A percentile compares a stretch with the other conserved stretches of the same genome.
These are phyloP conservation scores for Chelonus insularis DNA, from an alignment of 1,140 invertebrate species.

Conservation along the genomic window DNA sequence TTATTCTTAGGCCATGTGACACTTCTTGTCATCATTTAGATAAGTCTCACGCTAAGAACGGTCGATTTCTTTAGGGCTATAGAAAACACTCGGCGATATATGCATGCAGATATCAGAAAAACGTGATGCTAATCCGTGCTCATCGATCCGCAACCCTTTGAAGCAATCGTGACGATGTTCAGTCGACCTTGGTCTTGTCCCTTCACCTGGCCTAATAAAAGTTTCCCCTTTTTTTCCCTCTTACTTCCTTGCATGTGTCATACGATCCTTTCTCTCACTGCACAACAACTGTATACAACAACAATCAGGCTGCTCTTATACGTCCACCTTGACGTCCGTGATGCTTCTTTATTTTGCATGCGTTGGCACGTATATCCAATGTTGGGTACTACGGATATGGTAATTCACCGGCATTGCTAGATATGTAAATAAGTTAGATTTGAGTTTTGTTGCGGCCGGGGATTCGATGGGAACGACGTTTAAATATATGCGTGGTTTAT, in stretches of 20 bases:
- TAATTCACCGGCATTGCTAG: slow-evolving; percentile 52
- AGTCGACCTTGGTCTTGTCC: slow-evolving; percentile 50
- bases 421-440: slow-evolving; percentile 61
- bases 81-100: not conserved
- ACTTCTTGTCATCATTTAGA: no score
- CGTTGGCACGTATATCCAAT: slow-evolving; percentile 30
- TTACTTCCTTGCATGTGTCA: slow-evolving; percentile 36
- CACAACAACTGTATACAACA: no score
- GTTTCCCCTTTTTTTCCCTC: slow-evolving; percentile 20
- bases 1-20: no score
- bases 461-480: slow-evolving; percentile 3
- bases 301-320: slow-evolving; percentile 15
- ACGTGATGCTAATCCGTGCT: slow-evolving; percentile 52
- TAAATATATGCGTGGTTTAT: slow-evolving; percentile 28
- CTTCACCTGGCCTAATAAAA: slow-evolving; percentile 54
- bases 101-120: not conserved
- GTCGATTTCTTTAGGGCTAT: not conserved
- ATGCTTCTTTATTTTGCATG: slow-evolving; percentile 41
- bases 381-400: slow-evolving; percentile 42
- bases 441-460: slow-evolving; percentile 51
- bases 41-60: no score
- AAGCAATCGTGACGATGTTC: slow-evolving; percentile 1
- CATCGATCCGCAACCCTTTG: slow-evolving; percentile 58
- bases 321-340: slow-evolving; percentile 40
- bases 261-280: slow-evolving; percentile 35